Evolutionary conservation across 2,113 vertebrate genomes (phyloP), one percentile per base, ranked within the genome.

Genomic region (Seriola aureovittata): DNA sequence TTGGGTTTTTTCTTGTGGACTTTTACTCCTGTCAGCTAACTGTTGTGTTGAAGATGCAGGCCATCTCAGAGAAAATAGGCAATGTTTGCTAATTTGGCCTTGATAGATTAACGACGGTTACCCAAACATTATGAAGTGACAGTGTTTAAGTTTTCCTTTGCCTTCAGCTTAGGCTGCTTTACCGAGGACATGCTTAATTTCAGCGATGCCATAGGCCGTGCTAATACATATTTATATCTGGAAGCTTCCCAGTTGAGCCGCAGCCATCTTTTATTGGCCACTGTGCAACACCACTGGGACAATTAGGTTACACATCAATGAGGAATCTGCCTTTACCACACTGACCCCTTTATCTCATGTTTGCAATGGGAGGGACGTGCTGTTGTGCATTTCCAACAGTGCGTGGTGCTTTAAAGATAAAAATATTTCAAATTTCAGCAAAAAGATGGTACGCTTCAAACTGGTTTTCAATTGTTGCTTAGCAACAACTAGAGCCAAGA

Each of bases 381-480:
- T 46, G 72, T 64, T 86, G 59, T 83, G 85, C 32, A 23, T 48
- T 77, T 81, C 72, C 70, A 62, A 67, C 59, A 34, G 52, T 54
- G 44, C 4, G 34, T 63, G 59, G 52, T 36, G 81, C 84, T 88
- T 91, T 82, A 82, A 90, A 83, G 78, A 87, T 88, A 77, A 90
- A 85, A 85, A 83, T 57, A 81, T 87, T 85, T 83, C 63, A 78
- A 60, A 86, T 90, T 83, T 75, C 68, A 72, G 81, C 40, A 66
- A 34, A 74, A 80, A 76, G 54, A 88, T 71, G 71, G 38, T 42
- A 46, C 23, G 52, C 71, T 81, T 87, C 74, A 83, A 77, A 88
- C 69, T 54, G 68, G 70, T 63, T 92, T 91, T 88, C 82, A 80
- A 84, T 76, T 85, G 91, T 94, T 93, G 92, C 92, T 86, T 79